Conservation (phyloP, 2,797 vertebrate genomes). For the Gallinago solitaria region DNA sequence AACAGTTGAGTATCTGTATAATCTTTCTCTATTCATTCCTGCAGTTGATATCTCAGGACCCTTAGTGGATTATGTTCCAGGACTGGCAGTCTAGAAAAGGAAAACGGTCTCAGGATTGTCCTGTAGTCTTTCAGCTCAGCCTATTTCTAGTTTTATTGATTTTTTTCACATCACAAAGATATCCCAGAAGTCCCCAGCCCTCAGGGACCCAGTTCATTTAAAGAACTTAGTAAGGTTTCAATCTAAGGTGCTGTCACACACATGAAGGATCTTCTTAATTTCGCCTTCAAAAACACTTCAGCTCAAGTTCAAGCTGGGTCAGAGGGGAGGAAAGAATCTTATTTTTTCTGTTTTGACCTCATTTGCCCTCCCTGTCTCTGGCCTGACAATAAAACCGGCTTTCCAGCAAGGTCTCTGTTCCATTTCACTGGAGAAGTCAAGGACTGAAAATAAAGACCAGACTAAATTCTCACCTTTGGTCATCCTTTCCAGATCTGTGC, state of each 20-base stretch:
- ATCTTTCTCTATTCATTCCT: background rate
- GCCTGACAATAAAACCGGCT: background rate
- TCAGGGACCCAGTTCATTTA: background rate
- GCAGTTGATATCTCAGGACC: background rate
- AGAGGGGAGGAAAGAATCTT: background rate
- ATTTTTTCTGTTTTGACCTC: background rate
- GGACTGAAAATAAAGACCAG: background rate
- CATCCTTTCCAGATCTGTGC: background rate
- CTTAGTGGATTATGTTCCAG: background rate
- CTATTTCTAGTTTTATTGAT: background rate
- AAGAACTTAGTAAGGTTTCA: background rate
- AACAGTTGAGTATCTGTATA: background rate
- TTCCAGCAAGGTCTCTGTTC: background rate
- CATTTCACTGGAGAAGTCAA: background rate
- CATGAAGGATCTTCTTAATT: constrained; percentile 51
- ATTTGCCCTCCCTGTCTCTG: background rate
- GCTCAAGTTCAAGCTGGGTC: background rate
- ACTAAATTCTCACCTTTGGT: background rate
- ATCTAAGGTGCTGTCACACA: constrained; percentile 22
- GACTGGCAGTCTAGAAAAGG: background rate
- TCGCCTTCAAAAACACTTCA: constrained; percentile 13
- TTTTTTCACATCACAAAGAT: background rate
- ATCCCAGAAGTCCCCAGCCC: background rate
- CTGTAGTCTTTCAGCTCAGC: background rate
- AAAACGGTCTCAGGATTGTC: background rate